A percentile compares a stretch with the other conserved stretches of the same genome.
Evolutionary conservation across 2,888 invertebrate species (phyloP).

Genomic region (Oscheius sp.): DNA sequence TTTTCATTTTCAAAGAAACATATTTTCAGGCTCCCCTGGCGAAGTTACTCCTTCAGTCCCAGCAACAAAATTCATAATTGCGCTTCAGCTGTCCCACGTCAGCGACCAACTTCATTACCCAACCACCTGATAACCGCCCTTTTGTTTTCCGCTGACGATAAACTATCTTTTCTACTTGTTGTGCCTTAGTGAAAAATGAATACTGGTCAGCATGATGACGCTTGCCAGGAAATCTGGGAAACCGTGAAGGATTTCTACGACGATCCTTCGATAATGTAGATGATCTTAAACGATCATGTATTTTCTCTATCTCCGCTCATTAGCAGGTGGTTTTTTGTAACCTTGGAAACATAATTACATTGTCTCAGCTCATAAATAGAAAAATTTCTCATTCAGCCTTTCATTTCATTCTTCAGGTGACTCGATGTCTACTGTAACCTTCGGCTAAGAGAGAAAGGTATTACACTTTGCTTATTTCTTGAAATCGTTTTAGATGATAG

Average conservation of each 20-base stretch:
- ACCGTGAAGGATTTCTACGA: too few species aligned
- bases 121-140: not conserved
- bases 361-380: not conserved
- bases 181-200: too few species aligned
- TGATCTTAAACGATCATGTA: too few species aligned
- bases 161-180: conserved; percentile 7
- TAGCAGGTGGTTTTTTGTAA: conserved; percentile 11
- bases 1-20: not conserved
- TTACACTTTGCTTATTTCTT: not conserved
- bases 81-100: conserved; percentile 16
- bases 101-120: not conserved
- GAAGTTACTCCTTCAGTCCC: conserved; percentile 31
- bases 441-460: not conserved
- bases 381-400: not conserved
- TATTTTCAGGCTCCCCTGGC: conserved; percentile 30
- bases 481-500: conserved; percentile 19
- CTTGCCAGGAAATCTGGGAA: not conserved
- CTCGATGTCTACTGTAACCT: not conserved
- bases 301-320: not conserved
- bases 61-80: conserved; percentile 28
- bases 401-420: conserved; percentile 8
- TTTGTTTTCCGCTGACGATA: conserved; percentile 18
- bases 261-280: too few species aligned
- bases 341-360: conserved; percentile 18
- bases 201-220: not conserved